Conservation (phyloP, 2,797 vertebrate genomes). For the Selene dorsalis region DNA sequence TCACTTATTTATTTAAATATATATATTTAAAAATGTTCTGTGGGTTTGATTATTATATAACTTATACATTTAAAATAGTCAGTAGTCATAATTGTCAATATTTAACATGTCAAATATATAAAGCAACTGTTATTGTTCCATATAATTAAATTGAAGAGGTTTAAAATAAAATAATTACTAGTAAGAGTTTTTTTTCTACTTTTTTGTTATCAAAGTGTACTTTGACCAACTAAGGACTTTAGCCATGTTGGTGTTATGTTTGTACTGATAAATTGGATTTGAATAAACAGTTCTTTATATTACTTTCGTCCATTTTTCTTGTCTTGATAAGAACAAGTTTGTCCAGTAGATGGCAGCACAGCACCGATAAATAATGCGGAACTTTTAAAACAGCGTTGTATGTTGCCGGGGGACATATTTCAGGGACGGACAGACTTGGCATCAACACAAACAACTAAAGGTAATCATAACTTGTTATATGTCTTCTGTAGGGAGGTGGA, state of each 20-base stretch:
- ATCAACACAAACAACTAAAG: slow-evolving; percentile 40
- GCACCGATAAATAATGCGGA: slow-evolving; percentile 36
- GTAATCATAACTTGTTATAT: slow-evolving; percentile 43
- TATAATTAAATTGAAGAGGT: background rate
- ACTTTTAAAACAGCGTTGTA: background rate
- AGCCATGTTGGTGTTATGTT: background rate
- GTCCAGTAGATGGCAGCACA: slow-evolving; percentile 44
- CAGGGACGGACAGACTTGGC: slow-evolving; percentile 30
- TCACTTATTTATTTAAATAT: slow-evolving; percentile 27
- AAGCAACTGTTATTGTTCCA: background rate
- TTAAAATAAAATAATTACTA: background rate
- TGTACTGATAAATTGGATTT: background rate
- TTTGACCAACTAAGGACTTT: background rate
- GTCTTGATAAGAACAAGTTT: fast-evolving
- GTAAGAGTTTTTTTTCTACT: background rate
- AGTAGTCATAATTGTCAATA: background rate
- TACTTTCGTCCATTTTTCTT: background rate
- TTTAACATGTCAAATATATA: background rate
- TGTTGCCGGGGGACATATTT: slow-evolving; percentile 52
- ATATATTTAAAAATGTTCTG: slow-evolving; percentile 5
- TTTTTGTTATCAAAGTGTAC: background rate
- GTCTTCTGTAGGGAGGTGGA: fast-evolving
- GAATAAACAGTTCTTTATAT: background rate
- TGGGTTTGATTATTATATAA: background rate
- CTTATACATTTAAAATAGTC: no score